Evolutionary conservation across 2,797 vertebrate species (phyloP).

Genomic region (Halcyon smyrnensis): DNA sequence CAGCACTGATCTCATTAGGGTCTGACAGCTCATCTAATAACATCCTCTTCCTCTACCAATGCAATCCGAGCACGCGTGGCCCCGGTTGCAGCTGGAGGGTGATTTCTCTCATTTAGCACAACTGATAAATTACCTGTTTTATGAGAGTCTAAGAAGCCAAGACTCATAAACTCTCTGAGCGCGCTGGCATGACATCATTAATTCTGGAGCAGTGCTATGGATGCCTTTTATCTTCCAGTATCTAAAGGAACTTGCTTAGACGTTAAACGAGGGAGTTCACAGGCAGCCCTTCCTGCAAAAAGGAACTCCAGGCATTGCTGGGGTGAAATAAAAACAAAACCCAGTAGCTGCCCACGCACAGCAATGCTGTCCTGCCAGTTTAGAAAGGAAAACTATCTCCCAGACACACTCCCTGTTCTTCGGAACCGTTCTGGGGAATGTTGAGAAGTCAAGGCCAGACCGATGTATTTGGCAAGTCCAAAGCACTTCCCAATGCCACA

Average conservation of each 20-base stretch:
- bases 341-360: not conserved
- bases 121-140: constrained; percentile 44
- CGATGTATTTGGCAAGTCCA: not conserved
- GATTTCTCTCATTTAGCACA: constrained; percentile 34
- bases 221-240: constrained; percentile 12
- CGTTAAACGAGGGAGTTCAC: not conserved
- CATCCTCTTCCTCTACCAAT: not conserved
- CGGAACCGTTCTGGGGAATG: not conserved
- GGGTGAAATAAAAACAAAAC: not conserved
- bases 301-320: not conserved
- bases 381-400: not conserved
- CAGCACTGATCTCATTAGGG: not conserved
- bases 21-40: not conserved
- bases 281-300: not conserved
- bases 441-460: not conserved
- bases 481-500: not conserved
- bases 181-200: not conserved
- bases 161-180: constrained; percentile 29
- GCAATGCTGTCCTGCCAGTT: not conserved
- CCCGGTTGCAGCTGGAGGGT: not conserved
- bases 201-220: not conserved
- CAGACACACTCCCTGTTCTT: not conserved
- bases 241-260: not conserved
- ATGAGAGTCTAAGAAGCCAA: constrained; percentile 26
- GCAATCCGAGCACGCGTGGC: not conserved